Evolutionary conservation across 1,140 invertebrate genomes (phyloP).

Genomic region (Hesperophylax magnus): DNA sequence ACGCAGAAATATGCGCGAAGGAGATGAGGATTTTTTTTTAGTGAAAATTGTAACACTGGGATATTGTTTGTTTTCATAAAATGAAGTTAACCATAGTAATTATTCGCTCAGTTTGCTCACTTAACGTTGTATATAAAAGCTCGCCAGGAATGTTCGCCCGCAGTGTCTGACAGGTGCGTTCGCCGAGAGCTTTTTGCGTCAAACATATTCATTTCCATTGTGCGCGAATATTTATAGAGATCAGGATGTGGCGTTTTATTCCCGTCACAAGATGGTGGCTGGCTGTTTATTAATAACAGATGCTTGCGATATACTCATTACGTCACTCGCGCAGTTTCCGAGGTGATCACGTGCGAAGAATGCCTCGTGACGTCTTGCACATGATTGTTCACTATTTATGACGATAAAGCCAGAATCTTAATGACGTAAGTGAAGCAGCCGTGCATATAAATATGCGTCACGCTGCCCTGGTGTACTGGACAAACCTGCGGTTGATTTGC

Average conservation of each 20-base stretch:
- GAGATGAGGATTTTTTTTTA: too few relatives aligned
- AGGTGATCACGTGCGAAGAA: constrained; percentile 1
- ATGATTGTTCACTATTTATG: too few relatives aligned
- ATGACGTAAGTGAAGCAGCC: too few relatives aligned
- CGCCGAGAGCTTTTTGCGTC: constrained; percentile 8
- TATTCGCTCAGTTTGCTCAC: not conserved
- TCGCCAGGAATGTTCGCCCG: not conserved
- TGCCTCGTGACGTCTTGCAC: not conserved
- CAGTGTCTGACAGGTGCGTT: not conserved
- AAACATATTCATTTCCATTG: constrained; percentile 11
- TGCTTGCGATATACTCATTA: constrained; percentile 1
- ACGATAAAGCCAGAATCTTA: too few relatives aligned
- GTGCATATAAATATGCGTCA: too few relatives aligned
- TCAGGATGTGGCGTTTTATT: constrained; percentile 25
- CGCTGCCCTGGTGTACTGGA: too few relatives aligned
- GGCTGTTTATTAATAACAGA: constrained; percentile 13
- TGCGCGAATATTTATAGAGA: constrained; percentile 18
- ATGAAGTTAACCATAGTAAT: not conserved
- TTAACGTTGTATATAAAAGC: not conserved
- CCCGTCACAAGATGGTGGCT: constrained; percentile 10
- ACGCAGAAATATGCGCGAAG: too few relatives aligned
- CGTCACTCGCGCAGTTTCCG: not conserved
- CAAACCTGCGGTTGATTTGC: too few relatives aligned
- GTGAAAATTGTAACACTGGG: too few relatives aligned
- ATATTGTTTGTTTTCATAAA: too few relatives aligned